Conservation (phyloP, 2,888 invertebrate genomes). For the Vanessa cardui region DNA sequence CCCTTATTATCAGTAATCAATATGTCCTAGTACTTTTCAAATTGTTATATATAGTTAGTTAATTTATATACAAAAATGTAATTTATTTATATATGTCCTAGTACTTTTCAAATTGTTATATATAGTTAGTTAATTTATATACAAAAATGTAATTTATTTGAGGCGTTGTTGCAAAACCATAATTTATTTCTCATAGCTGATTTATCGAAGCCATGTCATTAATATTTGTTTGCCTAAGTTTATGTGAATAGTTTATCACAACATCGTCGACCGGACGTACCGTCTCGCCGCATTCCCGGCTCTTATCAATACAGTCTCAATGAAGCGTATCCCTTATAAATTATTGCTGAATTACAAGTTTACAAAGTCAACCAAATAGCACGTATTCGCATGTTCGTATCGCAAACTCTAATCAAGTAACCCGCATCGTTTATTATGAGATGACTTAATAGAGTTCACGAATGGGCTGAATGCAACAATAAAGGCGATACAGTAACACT, state of each 20-base stretch:
- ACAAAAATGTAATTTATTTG: neutral
- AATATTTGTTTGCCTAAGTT: conserved; percentile 58
- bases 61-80: neutral
- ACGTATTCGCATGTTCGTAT: conserved; percentile 38
- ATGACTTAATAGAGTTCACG: conserved; percentile 74
- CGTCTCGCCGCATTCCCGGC: conserved; percentile 63
- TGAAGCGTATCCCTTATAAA: conserved; percentile 20
- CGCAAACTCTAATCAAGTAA: conserved; percentile 47
- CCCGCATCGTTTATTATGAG: conserved; percentile 71
- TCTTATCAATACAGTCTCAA: conserved; percentile 56
- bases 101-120: too few relatives aligned
- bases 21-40: too few relatives aligned
- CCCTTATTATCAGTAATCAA: too few relatives aligned
- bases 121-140: neutral
- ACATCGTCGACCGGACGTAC: conserved; percentile 65
- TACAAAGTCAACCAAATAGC: conserved; percentile 26
- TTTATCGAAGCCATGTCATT: conserved; percentile 40
- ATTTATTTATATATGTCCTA: neutral
- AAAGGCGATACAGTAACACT: conserved; percentile 67
- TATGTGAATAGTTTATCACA: conserved; percentile 60
- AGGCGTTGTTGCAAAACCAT: conserved; percentile 38
- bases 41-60: neutral
- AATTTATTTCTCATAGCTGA: conserved; percentile 38
- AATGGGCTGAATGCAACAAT: conserved; percentile 69
- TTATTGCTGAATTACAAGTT: conserved; percentile 31